Percentiles rank a stretch among this genome's conserved stretches.
Evolutionary conservation across 2,797 vertebrate species (phyloP).

Genomic region (Syngnathus rostellatus): DNA sequence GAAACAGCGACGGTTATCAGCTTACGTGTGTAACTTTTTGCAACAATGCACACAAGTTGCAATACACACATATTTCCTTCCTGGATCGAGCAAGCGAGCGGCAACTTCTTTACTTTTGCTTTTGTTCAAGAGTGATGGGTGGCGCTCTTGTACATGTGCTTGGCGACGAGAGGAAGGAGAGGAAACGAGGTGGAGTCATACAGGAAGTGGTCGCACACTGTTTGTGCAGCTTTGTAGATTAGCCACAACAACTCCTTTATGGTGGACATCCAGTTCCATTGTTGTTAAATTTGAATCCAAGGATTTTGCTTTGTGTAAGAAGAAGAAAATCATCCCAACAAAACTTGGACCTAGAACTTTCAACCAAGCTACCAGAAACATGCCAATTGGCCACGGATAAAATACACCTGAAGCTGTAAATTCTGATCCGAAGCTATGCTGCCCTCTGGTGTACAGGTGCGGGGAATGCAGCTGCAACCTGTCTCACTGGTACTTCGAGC

Average conservation of each 20-base stretch:
- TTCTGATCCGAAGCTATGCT: neutral
- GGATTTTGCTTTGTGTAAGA: too few relatives aligned
- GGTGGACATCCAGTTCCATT: constrained; percentile 5
- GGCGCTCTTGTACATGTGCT: too few relatives aligned
- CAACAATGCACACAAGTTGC: neutral
- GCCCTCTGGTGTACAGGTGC: constrained; percentile 68
- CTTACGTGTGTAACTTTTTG: neutral
- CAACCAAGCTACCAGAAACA: too few relatives aligned
- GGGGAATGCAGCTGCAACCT: constrained; percentile 82
- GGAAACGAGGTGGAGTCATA: constrained; percentile 44
- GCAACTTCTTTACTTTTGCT: neutral
- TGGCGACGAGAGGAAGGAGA: neutral
- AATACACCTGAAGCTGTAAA: neutral
- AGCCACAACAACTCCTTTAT: constrained; percentile 32
- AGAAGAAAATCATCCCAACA: too few relatives aligned
- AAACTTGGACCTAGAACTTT: neutral
- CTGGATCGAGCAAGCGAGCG: neutral
- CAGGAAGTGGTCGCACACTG: constrained; percentile 61
- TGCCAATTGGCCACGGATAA: neutral
- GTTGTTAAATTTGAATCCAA: neutral
- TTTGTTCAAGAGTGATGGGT: too few relatives aligned
- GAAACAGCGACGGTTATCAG: constrained; percentile 7
- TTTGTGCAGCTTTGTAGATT: constrained; percentile 39
- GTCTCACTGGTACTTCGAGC: constrained; percentile 90
- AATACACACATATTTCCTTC: neutral